Base-by-base conservation (phyloP, 2,113 vertebrate species). In the Bettongia penicillata region DNA sequence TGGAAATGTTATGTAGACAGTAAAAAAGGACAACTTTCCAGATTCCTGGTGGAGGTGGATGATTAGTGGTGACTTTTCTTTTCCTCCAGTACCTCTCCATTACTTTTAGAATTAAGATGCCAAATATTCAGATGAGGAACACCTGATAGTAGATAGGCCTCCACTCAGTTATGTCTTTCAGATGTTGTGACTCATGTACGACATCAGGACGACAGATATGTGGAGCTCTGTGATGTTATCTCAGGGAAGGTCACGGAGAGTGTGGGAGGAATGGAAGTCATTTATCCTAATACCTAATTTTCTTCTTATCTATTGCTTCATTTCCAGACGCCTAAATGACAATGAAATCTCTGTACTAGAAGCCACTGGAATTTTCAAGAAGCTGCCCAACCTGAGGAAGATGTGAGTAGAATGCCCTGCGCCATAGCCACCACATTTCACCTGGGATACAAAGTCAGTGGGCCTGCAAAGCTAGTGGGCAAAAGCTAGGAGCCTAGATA, bases 341-440 rank as follows among this genome's bases (percentile, higher is more conserved):
- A 99, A 99, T 91, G 99, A 99, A 68, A 99, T 99, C 97, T 98
- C 99, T 43, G 92, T 99, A 51, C 98, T 99, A 96, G 99, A 99
- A 97, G 99, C 99, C 95, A 96, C 98, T 0, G 99, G 99, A 92
- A 98, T 98, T 92, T 99, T 99, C 98, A 99, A 99, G 99, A 99
- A 99, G 98, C 97, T 99, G 94, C 99, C 99, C 37, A 99, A 99
- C 98, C 98, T 99, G 91, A 99, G 97, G 95, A 99, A 99, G 98
- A 99, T 99, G 99, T 99, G 99, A 96, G 99, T 98, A 68, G 53
- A 84, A 16, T 6, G n/a, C 37, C 14, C n/a, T 43, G 68, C 7
- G 37, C 68, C 37, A 22, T 43, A 43, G n/a, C 68, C 19, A 84
- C 1, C 5, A 43, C n/a, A 84, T 84, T 84, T 43, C 68, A 84